Evolutionary conservation across 2,797 vertebrate species (phyloP).

Genomic region (Alca torda): DNA sequence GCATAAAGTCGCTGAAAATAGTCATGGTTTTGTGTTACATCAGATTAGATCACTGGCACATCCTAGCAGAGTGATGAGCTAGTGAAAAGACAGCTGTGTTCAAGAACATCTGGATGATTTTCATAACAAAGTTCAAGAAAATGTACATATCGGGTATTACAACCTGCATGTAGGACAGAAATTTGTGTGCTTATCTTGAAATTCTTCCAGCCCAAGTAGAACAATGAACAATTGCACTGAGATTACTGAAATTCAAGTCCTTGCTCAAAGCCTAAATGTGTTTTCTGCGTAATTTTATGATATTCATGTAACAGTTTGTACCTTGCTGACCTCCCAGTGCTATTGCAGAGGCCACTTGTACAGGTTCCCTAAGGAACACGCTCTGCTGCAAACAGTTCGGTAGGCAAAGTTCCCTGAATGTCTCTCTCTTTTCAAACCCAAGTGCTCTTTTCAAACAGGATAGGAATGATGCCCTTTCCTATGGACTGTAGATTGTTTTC

Average conservation of each 20-base stretch:
- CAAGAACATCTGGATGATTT: constrained; percentile 52
- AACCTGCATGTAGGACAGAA: neutral
- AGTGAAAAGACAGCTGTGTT: constrained; percentile 9
- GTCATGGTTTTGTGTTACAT: constrained; percentile 11
- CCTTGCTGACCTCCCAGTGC: neutral
- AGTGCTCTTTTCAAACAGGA: neutral
- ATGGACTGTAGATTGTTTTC: neutral
- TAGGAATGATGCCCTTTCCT: neutral
- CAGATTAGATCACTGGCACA: constrained; percentile 39
- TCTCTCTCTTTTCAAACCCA: neutral
- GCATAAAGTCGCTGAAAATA: constrained; percentile 9
- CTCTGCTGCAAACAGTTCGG: neutral
- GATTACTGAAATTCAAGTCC: neutral
- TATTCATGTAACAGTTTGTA: neutral
- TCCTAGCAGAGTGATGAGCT: constrained; percentile 9
- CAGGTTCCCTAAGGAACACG: neutral
- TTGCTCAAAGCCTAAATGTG: neutral
- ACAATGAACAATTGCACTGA: neutral
- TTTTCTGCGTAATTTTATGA: neutral
- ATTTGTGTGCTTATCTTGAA: neutral
- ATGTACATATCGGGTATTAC: neutral
- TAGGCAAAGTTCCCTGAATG: neutral
- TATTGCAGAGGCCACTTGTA: neutral
- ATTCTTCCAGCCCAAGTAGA: neutral
- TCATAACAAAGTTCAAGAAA: constrained; percentile 39